Conservation (phyloP, 2,113 vertebrate species). For the Crotalus helleri region DNA sequence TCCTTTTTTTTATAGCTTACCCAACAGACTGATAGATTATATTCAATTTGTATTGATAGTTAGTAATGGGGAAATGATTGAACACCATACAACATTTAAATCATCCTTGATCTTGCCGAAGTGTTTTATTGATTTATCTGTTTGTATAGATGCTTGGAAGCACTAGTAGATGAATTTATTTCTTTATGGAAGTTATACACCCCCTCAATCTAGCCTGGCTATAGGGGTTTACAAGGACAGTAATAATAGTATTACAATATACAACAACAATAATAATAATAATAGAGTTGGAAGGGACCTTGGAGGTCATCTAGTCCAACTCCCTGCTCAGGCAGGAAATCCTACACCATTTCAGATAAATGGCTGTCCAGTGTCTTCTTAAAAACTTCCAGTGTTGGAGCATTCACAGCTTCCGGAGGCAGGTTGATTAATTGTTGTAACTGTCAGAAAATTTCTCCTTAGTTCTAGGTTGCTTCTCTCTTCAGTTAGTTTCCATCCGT, state of each 20-base stretch:
- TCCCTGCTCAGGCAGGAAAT: too few species aligned
- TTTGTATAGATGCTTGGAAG: background rate
- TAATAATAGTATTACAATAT: background rate
- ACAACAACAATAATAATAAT: background rate
- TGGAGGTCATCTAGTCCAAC: too few species aligned
- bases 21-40: background rate
- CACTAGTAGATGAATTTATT: background rate
- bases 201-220: background rate
- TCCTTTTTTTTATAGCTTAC: background rate
- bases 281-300: too few species aligned
- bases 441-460: too few species aligned
- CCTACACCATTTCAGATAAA: too few species aligned
- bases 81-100: background rate
- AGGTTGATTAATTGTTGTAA: too few species aligned
- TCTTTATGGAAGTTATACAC: background rate
- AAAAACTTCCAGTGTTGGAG: too few species aligned
- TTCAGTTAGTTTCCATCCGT: too few species aligned
- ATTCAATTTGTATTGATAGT: background rate
- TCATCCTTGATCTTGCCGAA: background rate
- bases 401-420: too few species aligned
- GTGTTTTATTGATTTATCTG: background rate
- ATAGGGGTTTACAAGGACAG: background rate
- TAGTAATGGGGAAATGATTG: background rate
- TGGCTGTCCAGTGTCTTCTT: too few species aligned
- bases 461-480: too few species aligned